Conservation (phyloP, 2,113 vertebrate genomes). For the Gallinago media region DNA sequence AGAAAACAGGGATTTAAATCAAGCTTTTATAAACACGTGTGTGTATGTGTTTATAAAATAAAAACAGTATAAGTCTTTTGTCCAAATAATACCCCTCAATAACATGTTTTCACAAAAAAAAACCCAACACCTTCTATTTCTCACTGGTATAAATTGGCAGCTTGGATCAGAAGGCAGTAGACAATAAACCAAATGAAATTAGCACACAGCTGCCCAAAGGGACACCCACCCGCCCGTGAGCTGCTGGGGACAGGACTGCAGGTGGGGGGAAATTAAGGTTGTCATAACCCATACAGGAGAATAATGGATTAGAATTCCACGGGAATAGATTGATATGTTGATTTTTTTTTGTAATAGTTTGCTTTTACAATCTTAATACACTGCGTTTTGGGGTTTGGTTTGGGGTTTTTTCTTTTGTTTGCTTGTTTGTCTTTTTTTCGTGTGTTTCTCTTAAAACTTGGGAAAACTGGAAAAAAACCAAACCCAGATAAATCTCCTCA, state of each 20-base stretch:
- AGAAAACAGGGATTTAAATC: background rate
- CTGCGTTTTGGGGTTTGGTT: fast-evolving
- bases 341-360: background rate
- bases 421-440: background rate
- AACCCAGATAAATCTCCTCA: background rate
- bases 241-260: background rate
- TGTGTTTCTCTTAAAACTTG: background rate
- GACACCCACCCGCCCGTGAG: background rate
- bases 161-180: background rate
- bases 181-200: background rate
- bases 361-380: background rate
- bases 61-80: background rate
- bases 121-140: background rate
- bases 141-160: background rate
- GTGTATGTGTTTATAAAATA: background rate
- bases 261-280: background rate
- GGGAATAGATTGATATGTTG: background rate
- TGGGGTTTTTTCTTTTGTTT: too few relatives aligned
- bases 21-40: background rate
- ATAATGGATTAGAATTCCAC: background rate
- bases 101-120: background rate
- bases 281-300: background rate
- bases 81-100: fast-evolving
- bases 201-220: background rate
- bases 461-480: background rate